phyloP scores from a whole-genome alignment of 1,140 invertebrate genomes.

The Laupala kohalensis region DNA sequence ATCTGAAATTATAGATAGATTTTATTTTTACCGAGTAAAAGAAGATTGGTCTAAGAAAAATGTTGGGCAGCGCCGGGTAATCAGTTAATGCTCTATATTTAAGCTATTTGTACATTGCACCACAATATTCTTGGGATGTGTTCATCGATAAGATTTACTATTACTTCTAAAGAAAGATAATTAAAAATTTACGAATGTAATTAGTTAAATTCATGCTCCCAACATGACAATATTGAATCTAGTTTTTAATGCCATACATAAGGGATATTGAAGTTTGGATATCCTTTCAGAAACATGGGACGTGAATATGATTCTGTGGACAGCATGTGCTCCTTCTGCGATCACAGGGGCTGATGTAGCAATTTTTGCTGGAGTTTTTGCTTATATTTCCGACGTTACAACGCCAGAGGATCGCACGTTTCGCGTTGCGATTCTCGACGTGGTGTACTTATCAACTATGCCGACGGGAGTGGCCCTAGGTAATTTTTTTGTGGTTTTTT shows the following conservation, averaged over 20 bases:
- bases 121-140: too few species aligned
- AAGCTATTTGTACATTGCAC: too few species aligned
- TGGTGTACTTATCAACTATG: conserved; percentile 58
- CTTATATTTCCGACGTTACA: conserved; percentile 58
- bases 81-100: too few species aligned
- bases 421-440: conserved; percentile 56
- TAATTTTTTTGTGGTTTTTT: too few species aligned
- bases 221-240: too few species aligned
- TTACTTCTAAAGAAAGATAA: too few species aligned
- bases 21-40: too few species aligned
- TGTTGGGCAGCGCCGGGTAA: too few species aligned
- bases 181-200: not conserved
- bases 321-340: conserved; percentile 54
- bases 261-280: too few species aligned
- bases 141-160: too few species aligned
- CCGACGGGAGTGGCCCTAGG: conserved; percentile 54
- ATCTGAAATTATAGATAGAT: too few species aligned
- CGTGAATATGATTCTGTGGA: conserved; percentile 55
- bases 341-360: conserved; percentile 58
- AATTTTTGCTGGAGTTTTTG: conserved; percentile 57
- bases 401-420: conserved; percentile 46
- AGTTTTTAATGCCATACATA: not conserved
- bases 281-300: conserved; percentile 40
- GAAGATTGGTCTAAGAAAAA: too few species aligned
- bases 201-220: not conserved